phyloP scores from a whole-genome alignment of 2,888 invertebrate genomes.

The Platycheirus albimanus region DNA sequence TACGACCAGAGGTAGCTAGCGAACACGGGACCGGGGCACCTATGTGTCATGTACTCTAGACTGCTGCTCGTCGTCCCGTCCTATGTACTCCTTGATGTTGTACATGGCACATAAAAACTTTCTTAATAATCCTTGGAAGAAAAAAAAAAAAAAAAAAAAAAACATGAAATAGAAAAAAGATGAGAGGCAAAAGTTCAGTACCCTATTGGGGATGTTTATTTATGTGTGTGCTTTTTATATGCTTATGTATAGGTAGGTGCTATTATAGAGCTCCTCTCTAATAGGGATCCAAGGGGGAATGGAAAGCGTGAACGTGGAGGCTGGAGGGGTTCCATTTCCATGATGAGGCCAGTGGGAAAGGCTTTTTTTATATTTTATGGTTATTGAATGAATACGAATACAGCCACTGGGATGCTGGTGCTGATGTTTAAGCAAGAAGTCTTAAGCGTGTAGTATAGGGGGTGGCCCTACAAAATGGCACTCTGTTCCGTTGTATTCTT shows the following conservation, averaged over 20 bases:
- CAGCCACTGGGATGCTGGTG: slow-evolving; percentile 45
- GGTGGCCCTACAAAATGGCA: slow-evolving; percentile 36
- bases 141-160: slow-evolving; percentile 3
- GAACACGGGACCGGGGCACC: slow-evolving; percentile 70
- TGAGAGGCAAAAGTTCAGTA: slow-evolving; percentile 71
- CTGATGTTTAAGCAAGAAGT: slow-evolving; percentile 45
- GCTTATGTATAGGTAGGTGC: slow-evolving; percentile 75
- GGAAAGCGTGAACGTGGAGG: slow-evolving; percentile 1
- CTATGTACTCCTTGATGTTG: slow-evolving; percentile 45
- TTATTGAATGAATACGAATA: slow-evolving; percentile 68
- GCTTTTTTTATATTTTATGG: slow-evolving; percentile 56
- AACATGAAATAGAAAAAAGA: slow-evolving; percentile 29
- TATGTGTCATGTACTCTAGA: slow-evolving; percentile 58
- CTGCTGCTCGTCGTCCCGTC: too few relatives aligned
- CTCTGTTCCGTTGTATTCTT: slow-evolving; percentile 42
- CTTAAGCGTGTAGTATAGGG: slow-evolving; percentile 14
- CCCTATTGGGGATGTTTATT: slow-evolving; percentile 72
- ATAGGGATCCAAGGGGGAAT: slow-evolving; percentile 37
- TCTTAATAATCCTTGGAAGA: slow-evolving; percentile 69
- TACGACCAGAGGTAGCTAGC: slow-evolving; percentile 74
- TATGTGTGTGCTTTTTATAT: slow-evolving; percentile 71
- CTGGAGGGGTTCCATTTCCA: slow-evolving; percentile 11
- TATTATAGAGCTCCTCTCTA: slow-evolving; percentile 48
- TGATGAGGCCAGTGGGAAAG: slow-evolving; percentile 48
- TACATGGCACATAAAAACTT: slow-evolving; percentile 68